Conservation (phyloP, 2,888 invertebrate species). For the Zygogramma bicolorata region DNA sequence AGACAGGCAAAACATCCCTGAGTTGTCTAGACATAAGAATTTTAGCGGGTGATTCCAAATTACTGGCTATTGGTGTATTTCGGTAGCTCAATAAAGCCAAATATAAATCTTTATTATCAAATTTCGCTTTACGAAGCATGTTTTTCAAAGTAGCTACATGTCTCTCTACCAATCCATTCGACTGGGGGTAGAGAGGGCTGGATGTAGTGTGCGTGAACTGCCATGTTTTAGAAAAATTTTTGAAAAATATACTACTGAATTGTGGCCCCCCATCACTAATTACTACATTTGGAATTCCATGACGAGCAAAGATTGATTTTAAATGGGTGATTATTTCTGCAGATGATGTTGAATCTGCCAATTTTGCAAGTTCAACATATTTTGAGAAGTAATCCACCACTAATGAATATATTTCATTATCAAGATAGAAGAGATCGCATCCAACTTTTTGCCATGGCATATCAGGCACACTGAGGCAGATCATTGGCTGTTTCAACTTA, state of each 20-base stretch:
- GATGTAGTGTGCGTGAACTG: not conserved
- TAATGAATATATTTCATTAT: not conserved
- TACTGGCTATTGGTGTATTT: not conserved
- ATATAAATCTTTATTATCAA: not conserved
- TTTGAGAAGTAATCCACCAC: not conserved
- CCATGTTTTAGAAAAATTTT: not conserved
- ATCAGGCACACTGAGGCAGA: too few species aligned
- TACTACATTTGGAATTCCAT: not conserved
- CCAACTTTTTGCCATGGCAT: not conserved
- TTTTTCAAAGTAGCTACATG: not conserved
- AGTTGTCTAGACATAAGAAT: not conserved
- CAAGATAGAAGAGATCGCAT: not conserved
- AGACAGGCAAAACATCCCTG: not conserved
- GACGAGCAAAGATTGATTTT: not conserved
- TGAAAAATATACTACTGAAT: conserved; percentile 5
- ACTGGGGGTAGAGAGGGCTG: not conserved
- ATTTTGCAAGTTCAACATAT: not conserved
- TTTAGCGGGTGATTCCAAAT: not conserved
- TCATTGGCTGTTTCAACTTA: not conserved
- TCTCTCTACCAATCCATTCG: not conserved
- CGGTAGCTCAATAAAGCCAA: not conserved
- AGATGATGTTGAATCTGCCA: not conserved
- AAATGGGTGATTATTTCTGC: not conserved
- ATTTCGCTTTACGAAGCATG: not conserved
- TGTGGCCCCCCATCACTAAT: not conserved